phyloP scores from a whole-genome alignment of 2,113 vertebrate species.

The Rallus limicola region DNA sequence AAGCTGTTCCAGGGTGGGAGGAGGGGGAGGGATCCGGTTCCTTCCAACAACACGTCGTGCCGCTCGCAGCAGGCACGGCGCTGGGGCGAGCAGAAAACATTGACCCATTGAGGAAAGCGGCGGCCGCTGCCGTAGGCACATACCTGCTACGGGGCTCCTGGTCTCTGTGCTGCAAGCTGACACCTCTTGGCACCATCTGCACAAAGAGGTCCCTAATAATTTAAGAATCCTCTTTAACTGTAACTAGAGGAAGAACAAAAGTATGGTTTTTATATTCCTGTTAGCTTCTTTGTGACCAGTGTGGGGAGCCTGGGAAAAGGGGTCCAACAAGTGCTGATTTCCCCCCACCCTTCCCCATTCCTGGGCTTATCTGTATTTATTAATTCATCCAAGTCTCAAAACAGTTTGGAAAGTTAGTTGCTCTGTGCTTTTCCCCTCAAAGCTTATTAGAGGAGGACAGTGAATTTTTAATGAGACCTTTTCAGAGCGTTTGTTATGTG shows the following conservation, averaged over 20 bases:
- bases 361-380: background rate
- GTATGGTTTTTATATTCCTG: background rate
- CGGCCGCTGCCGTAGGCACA: background rate
- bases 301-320: accelerated
- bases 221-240: background rate
- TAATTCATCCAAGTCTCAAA: background rate
- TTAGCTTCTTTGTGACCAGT: background rate
- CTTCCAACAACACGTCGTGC: background rate
- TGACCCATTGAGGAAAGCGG: background rate
- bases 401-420: background rate
- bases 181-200: background rate
- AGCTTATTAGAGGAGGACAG: background rate
- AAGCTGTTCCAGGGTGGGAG: background rate
- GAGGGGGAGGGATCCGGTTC: constrained; percentile 6
- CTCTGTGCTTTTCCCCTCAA: background rate
- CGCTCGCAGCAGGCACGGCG: background rate
- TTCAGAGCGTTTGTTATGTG: background rate
- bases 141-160: background rate
- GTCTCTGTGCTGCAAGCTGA: background rate
- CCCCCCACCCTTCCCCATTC: accelerated
- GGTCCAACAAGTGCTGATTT: background rate
- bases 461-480: background rate
- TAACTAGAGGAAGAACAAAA: background rate
- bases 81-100: background rate
- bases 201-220: background rate